Evolutionary conservation across 2,113 vertebrate species (phyloP).

Genomic region (Harpagus bidentatus): DNA sequence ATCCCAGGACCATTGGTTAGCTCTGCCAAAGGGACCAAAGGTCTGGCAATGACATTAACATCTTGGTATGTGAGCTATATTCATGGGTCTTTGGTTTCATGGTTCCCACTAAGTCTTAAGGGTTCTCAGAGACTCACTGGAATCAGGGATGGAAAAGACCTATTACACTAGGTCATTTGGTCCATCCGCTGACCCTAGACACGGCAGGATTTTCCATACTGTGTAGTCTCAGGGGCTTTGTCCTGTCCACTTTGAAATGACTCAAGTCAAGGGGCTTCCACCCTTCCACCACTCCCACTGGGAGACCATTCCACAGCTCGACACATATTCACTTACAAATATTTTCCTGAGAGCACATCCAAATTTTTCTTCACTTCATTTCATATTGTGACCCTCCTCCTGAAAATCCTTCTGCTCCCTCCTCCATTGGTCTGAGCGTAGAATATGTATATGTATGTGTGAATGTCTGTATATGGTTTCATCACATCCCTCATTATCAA

Average conservation of each 20-base stretch:
- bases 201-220: neutral
- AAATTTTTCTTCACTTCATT: neutral
- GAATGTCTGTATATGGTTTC: neutral
- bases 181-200: neutral
- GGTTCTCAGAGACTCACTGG: neutral
- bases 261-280: neutral
- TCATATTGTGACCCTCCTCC: neutral
- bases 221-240: neutral
- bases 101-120: neutral
- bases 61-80: neutral
- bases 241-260: neutral
- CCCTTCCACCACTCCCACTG: neutral
- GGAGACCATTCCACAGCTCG: neutral
- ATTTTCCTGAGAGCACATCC: neutral
- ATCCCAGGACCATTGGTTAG: neutral
- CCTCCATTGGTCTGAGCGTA: accelerated
- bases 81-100: neutral
- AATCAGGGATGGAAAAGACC: conserved; percentile 4
- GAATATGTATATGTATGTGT: neutral
- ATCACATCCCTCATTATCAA: neutral
- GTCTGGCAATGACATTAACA: neutral
- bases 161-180: neutral
- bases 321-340: neutral
- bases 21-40: conserved; percentile 11
- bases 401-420: neutral